Percentiles rank a stretch among this genome's conserved stretches.
Evolutionary conservation across 1,140 invertebrate species (phyloP).

Genomic region (Brachystomella parvula): DNA sequence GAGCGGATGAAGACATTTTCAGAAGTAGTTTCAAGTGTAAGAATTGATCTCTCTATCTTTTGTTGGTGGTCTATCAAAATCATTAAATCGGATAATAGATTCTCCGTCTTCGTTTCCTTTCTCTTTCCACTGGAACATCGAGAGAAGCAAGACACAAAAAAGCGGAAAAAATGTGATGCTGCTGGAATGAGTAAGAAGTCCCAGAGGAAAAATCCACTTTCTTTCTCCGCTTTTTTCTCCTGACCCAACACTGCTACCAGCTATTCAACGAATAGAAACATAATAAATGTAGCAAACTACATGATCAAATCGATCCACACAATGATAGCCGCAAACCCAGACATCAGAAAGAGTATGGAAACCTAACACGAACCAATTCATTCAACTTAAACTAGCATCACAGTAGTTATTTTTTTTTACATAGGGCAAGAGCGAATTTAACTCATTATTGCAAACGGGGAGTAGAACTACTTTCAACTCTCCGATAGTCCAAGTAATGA

Average conservation of each 20-base stretch:
- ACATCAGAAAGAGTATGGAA: too few species aligned
- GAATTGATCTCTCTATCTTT: background rate
- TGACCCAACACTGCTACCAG: background rate
- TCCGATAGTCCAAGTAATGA: too few species aligned
- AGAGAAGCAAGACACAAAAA: background rate
- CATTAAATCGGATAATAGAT: slow-evolving; percentile 24
- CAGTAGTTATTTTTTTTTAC: too few species aligned
- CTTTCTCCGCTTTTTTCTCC: slow-evolving; percentile 23
- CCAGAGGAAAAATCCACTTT: slow-evolving; percentile 30
- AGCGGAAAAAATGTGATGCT: background rate
- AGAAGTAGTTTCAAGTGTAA: background rate
- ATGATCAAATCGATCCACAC: slow-evolving; percentile 6
- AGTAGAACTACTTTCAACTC: too few species aligned
- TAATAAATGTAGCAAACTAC: slow-evolving; percentile 14
- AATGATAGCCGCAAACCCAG: slow-evolving; percentile 2
- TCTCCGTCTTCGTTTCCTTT: background rate
- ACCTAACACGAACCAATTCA: too few species aligned
- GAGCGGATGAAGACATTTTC: background rate
- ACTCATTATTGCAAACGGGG: too few species aligned
- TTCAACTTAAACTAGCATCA: too few species aligned
- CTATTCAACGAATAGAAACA: background rate
- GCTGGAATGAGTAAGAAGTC: slow-evolving; percentile 23
- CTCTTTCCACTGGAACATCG: too few species aligned
- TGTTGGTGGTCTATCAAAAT: slow-evolving; percentile 19
- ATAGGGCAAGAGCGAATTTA: too few species aligned